These are phyloP conservation scores for Tupaia chinensis DNA, from an alignment of 2,113 vertebrate species.

Conservation along the genomic window DNA sequence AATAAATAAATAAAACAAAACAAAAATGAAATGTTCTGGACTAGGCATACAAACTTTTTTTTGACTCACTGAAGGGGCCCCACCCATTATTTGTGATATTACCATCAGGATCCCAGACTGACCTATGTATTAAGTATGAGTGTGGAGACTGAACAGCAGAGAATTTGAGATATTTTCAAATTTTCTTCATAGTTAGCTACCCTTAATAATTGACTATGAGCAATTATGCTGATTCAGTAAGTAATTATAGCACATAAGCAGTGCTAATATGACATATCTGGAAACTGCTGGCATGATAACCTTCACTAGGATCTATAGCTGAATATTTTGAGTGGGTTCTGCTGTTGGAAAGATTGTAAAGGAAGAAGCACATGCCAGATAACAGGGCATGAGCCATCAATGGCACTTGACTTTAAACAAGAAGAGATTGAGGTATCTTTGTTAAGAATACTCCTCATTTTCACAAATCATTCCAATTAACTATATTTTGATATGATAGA, in stretches of 20 bases:
- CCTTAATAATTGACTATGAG: background rate
- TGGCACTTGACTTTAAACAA: constrained; percentile 18
- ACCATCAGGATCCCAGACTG: background rate
- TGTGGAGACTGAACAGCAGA: background rate
- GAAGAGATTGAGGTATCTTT: background rate
- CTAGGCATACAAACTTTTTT: background rate
- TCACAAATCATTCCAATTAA: background rate
- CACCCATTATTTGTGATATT: background rate
- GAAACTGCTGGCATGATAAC: background rate
- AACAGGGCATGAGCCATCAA: background rate
- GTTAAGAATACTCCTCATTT: background rate
- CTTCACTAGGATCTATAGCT: background rate
- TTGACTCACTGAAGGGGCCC: background rate
- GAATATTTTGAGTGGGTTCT: background rate
- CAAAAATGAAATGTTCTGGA: background rate
- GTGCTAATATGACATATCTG: background rate
- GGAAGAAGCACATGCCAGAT: background rate
- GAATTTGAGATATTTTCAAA: constrained; percentile 1
- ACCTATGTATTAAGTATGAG: background rate
- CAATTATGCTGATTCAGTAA: background rate
- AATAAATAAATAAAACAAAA: too few species aligned
- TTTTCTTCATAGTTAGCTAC: background rate
- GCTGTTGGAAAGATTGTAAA: background rate
- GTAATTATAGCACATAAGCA: background rate
- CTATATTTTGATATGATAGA: background rate